Evolutionary conservation across 2,113 vertebrate genomes (phyloP), one percentile per base, ranked within the genome.

Genomic region (Equus quagga): DNA sequence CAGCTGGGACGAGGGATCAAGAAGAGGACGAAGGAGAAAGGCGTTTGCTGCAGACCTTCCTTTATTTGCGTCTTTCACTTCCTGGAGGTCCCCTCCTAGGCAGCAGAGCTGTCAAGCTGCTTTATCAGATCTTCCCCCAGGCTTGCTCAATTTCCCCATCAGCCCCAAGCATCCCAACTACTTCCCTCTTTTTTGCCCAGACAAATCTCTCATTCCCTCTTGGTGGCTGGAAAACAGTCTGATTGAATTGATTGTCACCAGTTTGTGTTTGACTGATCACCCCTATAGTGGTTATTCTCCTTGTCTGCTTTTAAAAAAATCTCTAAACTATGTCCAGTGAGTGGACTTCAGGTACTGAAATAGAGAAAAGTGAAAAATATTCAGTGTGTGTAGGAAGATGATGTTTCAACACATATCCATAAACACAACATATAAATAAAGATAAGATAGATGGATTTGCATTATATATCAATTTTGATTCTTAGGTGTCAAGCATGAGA

Each of bases 401-500:
- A 41, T 41, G 41, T 75, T 85, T 89, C 80, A 85, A 75, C 49
- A 76, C 56, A 60, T 19, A 83, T 6, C n/a, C 36, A 92, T 54
- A 75, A 75, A 46, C 3, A 76, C 33, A 76, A n/a, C 13, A 10
- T 76, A 54, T 67, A 92, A 60, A 21, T 18, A 58, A 80, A 65
- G 65, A 44, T 7, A 87, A 80, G 62, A 15, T 46, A 78, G 84
- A n/a, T n/a, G 12, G 36, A 84, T 80, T 91, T 94, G 8, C 19
- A 60, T n/a, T 3, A 28, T 64, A 21, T 72, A 31, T 81, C 44
- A 56, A 1, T 92, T 94, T 44, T 67, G 9, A 65, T n/a, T 82
- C 56, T 82, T 86, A 73, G 23, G 24, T 87, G 41, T 72, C 69
- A 96, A 92, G 28, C 36, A 86, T 82, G 65, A 92, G 73, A 67